phyloP scores from a whole-genome alignment of 2,888 invertebrate genomes.

The Drosophila putrida region DNA sequence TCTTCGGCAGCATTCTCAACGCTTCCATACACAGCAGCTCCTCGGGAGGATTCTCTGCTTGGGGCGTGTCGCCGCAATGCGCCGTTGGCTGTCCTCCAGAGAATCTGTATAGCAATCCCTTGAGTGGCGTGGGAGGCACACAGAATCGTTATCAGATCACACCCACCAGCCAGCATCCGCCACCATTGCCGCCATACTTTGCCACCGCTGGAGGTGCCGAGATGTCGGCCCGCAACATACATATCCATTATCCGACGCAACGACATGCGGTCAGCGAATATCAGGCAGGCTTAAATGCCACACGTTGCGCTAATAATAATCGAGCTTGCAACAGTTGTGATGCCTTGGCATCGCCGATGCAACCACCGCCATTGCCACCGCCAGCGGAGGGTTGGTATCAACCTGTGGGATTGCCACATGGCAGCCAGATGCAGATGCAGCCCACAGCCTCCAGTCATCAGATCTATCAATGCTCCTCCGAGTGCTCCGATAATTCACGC shows the following conservation, averaged over 20 bases:
- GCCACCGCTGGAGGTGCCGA: slow-evolving; percentile 73
- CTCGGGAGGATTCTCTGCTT: slow-evolving; percentile 85
- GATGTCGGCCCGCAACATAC: slow-evolving; percentile 82
- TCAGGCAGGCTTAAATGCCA: slow-evolving; percentile 83
- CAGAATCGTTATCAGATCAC: slow-evolving; percentile 85
- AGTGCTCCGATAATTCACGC: slow-evolving; percentile 85
- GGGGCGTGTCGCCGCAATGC: slow-evolving; percentile 85
- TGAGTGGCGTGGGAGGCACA: slow-evolving; percentile 77
- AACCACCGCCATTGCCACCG: slow-evolving; percentile 83
- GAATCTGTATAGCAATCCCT: slow-evolving; percentile 85
- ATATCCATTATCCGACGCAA: slow-evolving; percentile 85
- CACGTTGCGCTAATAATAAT: slow-evolving; percentile 83
- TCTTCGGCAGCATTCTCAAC: slow-evolving; percentile 79
- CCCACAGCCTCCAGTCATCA: slow-evolving; percentile 82
- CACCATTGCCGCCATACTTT: slow-evolving; percentile 84
- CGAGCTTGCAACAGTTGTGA: slow-evolving; percentile 85
- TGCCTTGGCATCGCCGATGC: slow-evolving; percentile 84
- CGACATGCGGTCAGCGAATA: slow-evolving; percentile 85
- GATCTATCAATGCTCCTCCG: slow-evolving; percentile 86
- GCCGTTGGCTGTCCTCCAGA: slow-evolving; percentile 79
- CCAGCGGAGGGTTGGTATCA: slow-evolving; percentile 84
- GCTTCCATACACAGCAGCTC: slow-evolving; percentile 85
- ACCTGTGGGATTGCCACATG: slow-evolving; percentile 74
- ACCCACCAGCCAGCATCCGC: slow-evolving; percentile 85
- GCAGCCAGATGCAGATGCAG: slow-evolving; percentile 70